A percentile compares a stretch with the other conserved stretches of the same genome.
phyloP scores from a whole-genome alignment of 2,797 vertebrate species.

The Galagoides demidoff region DNA sequence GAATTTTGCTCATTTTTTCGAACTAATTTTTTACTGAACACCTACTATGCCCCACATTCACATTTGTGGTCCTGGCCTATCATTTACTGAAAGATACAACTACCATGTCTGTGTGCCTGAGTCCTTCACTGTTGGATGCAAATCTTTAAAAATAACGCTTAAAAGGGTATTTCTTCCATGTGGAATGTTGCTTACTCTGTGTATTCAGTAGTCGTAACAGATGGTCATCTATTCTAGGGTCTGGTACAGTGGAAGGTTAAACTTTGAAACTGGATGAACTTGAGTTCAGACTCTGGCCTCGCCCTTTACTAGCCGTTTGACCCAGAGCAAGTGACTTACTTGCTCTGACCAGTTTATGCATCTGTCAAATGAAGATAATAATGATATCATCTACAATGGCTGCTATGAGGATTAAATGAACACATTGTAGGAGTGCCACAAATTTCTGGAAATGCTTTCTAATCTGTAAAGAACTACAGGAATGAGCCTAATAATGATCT shows the following conservation, averaged over 20 bases:
- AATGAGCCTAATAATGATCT: background rate
- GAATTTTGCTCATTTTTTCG: constrained; percentile 7
- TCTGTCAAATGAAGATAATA: constrained; percentile 38
- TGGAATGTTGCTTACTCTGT: background rate
- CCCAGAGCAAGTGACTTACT: background rate
- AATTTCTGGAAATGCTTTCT: constrained; percentile 39
- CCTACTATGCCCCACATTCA: background rate
- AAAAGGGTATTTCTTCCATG: background rate
- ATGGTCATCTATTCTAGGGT: background rate
- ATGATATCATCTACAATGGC: background rate
- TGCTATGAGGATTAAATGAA: background rate
- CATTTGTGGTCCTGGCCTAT: background rate
- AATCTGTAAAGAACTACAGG: constrained; percentile 28
- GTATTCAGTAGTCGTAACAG: background rate
- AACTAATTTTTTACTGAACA: constrained; percentile 9
- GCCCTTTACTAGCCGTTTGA: background rate
- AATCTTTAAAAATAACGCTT: background rate
- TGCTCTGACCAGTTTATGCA: constrained; percentile 21
- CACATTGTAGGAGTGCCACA: background rate
- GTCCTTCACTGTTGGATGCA: background rate
- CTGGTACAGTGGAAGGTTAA: constrained; percentile 26
- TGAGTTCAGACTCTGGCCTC: background rate
- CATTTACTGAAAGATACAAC: background rate
- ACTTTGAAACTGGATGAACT: constrained; percentile 6
- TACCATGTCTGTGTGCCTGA: background rate